Base-by-base conservation (phyloP, 2,888 invertebrate genomes). In the Leucania comma region DNA sequence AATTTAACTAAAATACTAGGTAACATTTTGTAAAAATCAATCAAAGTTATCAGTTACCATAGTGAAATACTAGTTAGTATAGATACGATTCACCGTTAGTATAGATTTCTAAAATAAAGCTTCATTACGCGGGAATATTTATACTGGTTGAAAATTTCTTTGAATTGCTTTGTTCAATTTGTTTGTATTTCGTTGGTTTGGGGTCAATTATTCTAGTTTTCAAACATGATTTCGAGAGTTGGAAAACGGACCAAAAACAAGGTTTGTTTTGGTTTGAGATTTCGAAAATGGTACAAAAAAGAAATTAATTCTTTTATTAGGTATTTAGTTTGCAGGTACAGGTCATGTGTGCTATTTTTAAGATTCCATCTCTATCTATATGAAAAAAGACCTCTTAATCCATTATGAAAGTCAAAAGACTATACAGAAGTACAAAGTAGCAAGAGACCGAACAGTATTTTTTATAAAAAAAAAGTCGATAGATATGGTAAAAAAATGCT, bases 11-110 rank as follows among this genome's bases (percentile, higher is more conserved):
- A 50, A 58, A 22, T n/a, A n/a, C n/a, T n/a, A n/a, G 26, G 35
- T 32, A 29, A 59, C 17, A 50, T 32, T 29, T 66, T 56, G 29
- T 51, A 60, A 73, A 77, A 73, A 79, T 73, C 79, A 79, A 77
- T 77, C 62, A 54, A 60, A 67, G 79, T 77, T 73, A 59, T 54
- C 53, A 62, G 77, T 75, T 48, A 78, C 79, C 73, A 78, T 72
- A 79, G 77, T 73, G 77, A 79, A 77, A 56, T 5, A 17, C 17
- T 61, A 22, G 54, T 24, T 46, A 38, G 50, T 2, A 24, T n/a
- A n/a, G n/a, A n/a, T n/a, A 32, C 29, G 59, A 24, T 32, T 35
- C 53, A 22, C 6, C 5, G 14, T 51, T 14, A 14, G 38, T 38
- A 42, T 17, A 42, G 38, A 42, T 4, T 22, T 14, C 17, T 26